These are phyloP conservation scores for Chloebia gouldiae DNA, from an alignment of 2,113 vertebrate genomes.

Conservation along the genomic window DNA sequence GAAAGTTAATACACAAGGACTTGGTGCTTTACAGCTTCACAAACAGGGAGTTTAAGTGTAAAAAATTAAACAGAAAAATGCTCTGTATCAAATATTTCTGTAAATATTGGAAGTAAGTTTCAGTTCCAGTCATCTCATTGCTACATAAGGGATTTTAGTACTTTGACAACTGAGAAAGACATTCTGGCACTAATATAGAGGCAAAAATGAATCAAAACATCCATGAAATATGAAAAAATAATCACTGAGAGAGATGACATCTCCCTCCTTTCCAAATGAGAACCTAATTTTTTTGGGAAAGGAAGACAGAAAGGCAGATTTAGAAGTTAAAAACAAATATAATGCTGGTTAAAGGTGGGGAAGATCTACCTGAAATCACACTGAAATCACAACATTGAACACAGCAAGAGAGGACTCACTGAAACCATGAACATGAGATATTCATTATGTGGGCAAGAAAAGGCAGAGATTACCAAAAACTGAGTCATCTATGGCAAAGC, in stretches of 20 bases:
- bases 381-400: not conserved
- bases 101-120: not conserved
- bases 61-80: not conserved
- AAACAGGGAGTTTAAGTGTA: not conserved
- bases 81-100: not conserved
- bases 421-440: not conserved
- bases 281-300: not conserved
- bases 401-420: not conserved
- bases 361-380: not conserved
- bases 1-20: not conserved
- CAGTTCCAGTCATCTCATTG: not conserved
- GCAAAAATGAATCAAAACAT: not conserved
- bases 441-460: fast-evolving
- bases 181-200: not conserved
- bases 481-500: not conserved
- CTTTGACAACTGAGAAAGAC: not conserved
- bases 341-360: not conserved
- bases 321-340: not conserved
- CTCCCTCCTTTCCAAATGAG: not conserved
- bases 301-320: not conserved
- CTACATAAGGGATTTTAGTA: not conserved
- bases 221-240: not conserved
- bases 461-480: not conserved
- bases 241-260: not conserved
- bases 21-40: not conserved